Base-by-base conservation (phyloP, 2,797 vertebrate species). In the Schizopygopsis malacanthus region DNA sequence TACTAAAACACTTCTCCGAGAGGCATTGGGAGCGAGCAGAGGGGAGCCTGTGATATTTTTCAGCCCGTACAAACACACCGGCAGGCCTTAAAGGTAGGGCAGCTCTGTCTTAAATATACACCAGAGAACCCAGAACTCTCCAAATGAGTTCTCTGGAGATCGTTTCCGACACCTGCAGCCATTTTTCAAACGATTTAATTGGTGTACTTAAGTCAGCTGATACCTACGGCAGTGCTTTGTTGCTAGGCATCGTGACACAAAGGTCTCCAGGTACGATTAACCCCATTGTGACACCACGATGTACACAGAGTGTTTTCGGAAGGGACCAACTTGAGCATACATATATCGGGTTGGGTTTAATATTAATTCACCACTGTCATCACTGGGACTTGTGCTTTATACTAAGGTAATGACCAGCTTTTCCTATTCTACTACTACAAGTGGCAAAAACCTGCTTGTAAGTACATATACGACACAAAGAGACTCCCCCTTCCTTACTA, bases 151-250 rank as follows among this genome's bases (percentile, higher is more conserved):
- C 92, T 90, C 91, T 39, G 69, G 91, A 90, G 92, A 90, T 75
- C 41, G 20, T 56, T 65, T 72, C 79, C 56, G 83, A 88, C 87
- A 92, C 90, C 91, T 88, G 89, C 87, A 90, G 89, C 90, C 90
- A 91, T 92, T 91, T 91, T 92, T 92, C 91, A 91, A 90, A 90
- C 56, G 81, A 76, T 93, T 88, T 91, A 92, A 91, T 93, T 93
- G 91, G 89, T 88, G 88, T 86, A 85, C 87, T 88, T 88, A 87
- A 89, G 91, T 90, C 89, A 91, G 89, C 87, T 89, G 89, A 91
- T 86, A 79, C 84, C 73, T 72, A 82, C 33, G 69, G 82, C 73
- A 28, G 70, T 82, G 85, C 85, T 87, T 89, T 83, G 86, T 86
- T 92, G 70, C 82, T 77, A 76, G 81, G 77, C 70, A 47, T 81